phyloP scores from a whole-genome alignment of 2,113 vertebrate species.

The Mus pahari region DNA sequence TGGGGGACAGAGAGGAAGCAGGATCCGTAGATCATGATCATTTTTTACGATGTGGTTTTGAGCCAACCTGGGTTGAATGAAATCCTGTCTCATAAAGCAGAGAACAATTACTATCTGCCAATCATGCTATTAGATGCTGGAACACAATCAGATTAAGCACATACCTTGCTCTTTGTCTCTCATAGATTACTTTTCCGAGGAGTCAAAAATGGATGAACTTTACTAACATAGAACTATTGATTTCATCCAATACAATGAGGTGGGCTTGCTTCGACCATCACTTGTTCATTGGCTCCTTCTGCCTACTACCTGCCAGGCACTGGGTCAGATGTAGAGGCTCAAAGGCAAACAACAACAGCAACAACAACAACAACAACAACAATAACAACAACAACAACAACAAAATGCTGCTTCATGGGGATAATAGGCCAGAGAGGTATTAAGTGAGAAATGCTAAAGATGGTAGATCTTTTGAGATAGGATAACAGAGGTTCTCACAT shows the following conservation, averaged over 20 bases:
- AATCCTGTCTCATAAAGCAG: not conserved
- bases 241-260: not conserved
- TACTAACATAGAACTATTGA: not conserved
- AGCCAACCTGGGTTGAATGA: not conserved
- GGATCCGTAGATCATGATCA: not conserved
- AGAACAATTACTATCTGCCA: not conserved
- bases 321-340: not conserved
- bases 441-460: too few species aligned
- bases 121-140: not conserved
- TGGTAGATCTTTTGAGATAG: too few species aligned
- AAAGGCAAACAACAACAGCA: too few species aligned
- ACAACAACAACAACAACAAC: not conserved
- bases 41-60: not conserved
- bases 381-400: too few species aligned
- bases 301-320: not conserved
- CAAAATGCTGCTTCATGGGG: not conserved
- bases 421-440: too few species aligned
- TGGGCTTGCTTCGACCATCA: too few species aligned
- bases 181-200: not conserved
- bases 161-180: not conserved
- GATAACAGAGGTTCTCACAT: not conserved
- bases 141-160: not conserved
- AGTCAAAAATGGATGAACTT: not conserved
- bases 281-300: not conserved
- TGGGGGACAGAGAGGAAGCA: not conserved